These are phyloP conservation scores for Drosophila elegans DNA, from an alignment of 1,140 invertebrate genomes.

Conservation along the genomic window DNA sequence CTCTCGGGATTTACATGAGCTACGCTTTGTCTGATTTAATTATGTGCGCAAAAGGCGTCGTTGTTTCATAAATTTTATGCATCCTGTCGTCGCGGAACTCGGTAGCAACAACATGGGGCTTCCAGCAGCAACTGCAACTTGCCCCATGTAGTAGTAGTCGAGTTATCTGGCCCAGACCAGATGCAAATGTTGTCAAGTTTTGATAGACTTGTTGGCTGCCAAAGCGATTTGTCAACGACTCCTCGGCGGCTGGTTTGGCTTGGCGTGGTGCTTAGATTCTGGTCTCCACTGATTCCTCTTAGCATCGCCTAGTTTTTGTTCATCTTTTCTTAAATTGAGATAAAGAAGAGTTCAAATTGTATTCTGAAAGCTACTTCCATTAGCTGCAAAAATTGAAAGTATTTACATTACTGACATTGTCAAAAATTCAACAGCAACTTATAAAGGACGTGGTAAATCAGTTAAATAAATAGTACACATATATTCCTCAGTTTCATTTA, in stretches of 20 bases:
- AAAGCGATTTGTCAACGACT: constrained; percentile 66
- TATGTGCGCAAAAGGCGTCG: constrained; percentile 80
- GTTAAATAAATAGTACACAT: too few relatives aligned
- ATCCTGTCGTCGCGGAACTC: constrained; percentile 67
- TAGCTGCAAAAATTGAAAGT: too few relatives aligned
- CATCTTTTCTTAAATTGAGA: background rate
- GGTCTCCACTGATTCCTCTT: background rate
- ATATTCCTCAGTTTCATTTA: too few relatives aligned
- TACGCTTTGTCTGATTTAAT: constrained; percentile 81
- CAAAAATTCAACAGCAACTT: too few relatives aligned
- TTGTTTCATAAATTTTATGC: constrained; percentile 82
- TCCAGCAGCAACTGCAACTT: background rate
- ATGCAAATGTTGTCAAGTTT: constrained; percentile 72
- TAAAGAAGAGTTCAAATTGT: too few relatives aligned
- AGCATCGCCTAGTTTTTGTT: background rate
- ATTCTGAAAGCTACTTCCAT: too few relatives aligned
- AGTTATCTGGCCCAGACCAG: constrained; percentile 32
- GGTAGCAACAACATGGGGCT: constrained; percentile 29
- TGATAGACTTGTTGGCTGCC: constrained; percentile 80
- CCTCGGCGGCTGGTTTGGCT: constrained; percentile 5
- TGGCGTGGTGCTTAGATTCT: constrained; percentile 5
- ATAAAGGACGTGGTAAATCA: too few relatives aligned
- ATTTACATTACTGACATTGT: too few relatives aligned
- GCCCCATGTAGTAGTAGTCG: constrained; percentile 14
- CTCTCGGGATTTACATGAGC: constrained; percentile 71